Conservation (phyloP, 1,140 invertebrate genomes). For the Diprion similis region DNA sequence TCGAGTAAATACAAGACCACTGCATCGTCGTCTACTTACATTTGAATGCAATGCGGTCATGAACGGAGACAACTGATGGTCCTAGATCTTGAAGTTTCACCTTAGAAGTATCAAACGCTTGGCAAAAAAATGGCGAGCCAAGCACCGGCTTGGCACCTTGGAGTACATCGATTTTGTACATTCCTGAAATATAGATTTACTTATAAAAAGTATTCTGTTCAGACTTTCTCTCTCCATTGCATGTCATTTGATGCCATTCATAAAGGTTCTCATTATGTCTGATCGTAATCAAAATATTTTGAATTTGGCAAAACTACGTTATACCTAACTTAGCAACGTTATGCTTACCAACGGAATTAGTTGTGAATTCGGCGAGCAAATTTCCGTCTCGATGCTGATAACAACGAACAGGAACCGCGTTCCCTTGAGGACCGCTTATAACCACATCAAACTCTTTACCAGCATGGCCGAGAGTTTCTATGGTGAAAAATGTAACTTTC, state of each 20-base stretch:
- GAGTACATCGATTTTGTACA: constrained; percentile 85
- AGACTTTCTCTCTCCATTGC: too few relatives aligned
- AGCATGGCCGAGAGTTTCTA: constrained; percentile 84
- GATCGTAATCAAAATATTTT: too few relatives aligned
- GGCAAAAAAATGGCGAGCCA: constrained; percentile 96
- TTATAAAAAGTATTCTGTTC: background rate
- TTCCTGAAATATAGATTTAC: constrained; percentile 59
- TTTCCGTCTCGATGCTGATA: constrained; percentile 96
- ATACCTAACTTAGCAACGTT: background rate
- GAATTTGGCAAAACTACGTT: constrained; percentile 14
- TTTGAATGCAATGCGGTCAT: constrained; percentile 85
- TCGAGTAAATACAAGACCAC: background rate
- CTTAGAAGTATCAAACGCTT: constrained; percentile 91
- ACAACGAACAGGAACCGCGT: constrained; percentile 90
- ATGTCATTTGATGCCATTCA: too few relatives aligned
- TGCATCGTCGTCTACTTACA: constrained; percentile 62
- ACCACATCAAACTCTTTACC: constrained; percentile 92
- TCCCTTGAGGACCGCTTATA: constrained; percentile 85
- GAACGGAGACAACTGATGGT: constrained; percentile 80
- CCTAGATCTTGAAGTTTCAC: constrained; percentile 76
- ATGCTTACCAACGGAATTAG: constrained; percentile 69
- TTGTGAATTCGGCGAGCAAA: constrained; percentile 90
- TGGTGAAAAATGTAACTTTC: constrained; percentile 84
- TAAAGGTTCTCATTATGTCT: too few relatives aligned
- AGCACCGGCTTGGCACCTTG: constrained; percentile 89